phyloP scores from a whole-genome alignment of 2,797 vertebrate genomes.

The Leuciscus waleckii region DNA sequence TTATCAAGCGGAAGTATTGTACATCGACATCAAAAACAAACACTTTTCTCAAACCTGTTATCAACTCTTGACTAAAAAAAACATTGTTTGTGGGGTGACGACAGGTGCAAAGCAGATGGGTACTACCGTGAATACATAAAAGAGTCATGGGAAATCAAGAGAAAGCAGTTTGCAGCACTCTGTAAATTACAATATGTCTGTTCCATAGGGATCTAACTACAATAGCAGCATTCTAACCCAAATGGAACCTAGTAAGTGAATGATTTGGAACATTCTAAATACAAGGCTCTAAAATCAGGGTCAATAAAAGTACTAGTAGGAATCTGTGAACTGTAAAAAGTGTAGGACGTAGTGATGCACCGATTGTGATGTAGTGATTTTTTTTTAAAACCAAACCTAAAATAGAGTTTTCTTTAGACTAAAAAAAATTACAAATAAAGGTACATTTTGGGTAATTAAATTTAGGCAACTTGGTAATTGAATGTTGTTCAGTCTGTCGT shows the following conservation, averaged over 20 bases:
- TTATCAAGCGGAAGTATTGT: background rate
- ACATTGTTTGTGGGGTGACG: background rate
- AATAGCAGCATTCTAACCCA: background rate
- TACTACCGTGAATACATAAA: conserved; percentile 18
- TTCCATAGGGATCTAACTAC: background rate
- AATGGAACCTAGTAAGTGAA: background rate
- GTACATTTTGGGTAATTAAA: background rate
- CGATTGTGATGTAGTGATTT: background rate
- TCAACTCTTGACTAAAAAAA: conserved; percentile 11
- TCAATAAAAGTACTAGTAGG: background rate
- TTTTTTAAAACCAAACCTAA: too few species aligned
- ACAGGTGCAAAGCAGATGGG: background rate
- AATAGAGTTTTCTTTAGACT: background rate
- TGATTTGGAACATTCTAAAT: background rate
- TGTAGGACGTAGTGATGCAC: background rate
- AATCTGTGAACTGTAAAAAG: background rate
- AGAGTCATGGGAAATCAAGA: background rate
- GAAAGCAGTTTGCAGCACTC: background rate
- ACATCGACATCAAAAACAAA: background rate
- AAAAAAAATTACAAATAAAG: background rate
- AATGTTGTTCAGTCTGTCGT: too few species aligned
- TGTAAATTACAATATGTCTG: background rate
- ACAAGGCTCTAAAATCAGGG: background rate
- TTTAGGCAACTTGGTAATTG: too few species aligned
- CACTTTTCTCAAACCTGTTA: background rate